Percentiles rank a stretch among this genome's conserved stretches.
These are phyloP conservation scores for Fistularia tabacaria DNA, from an alignment of 2,797 vertebrate species.

Conservation along the genomic window DNA sequence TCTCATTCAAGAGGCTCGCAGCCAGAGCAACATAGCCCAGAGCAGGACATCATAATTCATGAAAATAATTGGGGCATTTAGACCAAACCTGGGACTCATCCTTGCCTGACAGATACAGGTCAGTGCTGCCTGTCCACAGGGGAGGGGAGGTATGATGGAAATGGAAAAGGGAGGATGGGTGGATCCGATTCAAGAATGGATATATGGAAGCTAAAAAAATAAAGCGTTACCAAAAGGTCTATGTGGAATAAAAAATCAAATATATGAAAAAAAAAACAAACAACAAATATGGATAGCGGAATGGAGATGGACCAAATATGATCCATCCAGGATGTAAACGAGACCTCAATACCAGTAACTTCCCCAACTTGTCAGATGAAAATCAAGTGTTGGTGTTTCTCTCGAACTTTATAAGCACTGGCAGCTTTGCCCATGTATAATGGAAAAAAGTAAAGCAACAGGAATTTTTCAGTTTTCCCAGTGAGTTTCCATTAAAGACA, in stretches of 20 bases:
- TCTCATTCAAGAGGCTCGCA: conserved; percentile 59
- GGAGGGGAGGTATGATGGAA: conserved; percentile 38
- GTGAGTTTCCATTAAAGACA: no score
- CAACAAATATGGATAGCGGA: no score
- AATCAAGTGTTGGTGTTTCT: no score
- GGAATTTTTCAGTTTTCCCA: no score
- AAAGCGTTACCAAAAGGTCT: not conserved
- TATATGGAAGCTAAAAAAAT: conserved; percentile 5
- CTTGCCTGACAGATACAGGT: conserved; percentile 73
- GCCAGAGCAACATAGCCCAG: conserved; percentile 45
- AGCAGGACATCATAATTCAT: conserved; percentile 73
- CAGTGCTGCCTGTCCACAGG: conserved; percentile 48
- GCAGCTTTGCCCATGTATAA: no score
- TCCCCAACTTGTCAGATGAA: no score
- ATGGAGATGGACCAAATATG: no score
- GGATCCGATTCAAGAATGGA: conserved; percentile 10
- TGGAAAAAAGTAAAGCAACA: no score
- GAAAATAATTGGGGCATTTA: conserved; percentile 74
- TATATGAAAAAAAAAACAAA: no score
- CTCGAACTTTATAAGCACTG: no score
- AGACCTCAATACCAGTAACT: no score
- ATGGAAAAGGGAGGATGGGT: conserved; percentile 39
- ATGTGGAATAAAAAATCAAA: conserved; percentile 12
- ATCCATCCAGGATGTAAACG: no score
- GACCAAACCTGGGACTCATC: conserved; percentile 68